Conservation (phyloP, 1,140 invertebrate genomes). For the Penaeus vannamei region DNA sequence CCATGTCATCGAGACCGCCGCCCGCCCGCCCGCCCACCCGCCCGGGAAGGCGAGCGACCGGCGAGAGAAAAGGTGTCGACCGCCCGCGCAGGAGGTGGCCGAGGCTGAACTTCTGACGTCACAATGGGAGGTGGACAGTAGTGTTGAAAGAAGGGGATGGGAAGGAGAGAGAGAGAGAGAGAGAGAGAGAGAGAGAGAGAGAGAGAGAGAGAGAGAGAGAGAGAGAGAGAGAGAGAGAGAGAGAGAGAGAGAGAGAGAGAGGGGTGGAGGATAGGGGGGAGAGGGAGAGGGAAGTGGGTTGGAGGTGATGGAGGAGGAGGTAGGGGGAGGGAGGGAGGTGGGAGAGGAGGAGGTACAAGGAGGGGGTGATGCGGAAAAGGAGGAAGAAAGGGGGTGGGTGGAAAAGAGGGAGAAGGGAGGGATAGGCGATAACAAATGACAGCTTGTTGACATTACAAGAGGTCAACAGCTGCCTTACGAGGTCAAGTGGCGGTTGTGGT, state of each 20-base stretch:
- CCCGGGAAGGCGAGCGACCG: too few species aligned
- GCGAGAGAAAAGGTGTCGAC: too few species aligned
- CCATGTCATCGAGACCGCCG: too few species aligned
- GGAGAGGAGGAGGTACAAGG: not conserved
- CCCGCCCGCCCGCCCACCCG: too few species aligned
- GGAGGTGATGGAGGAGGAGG: not conserved
- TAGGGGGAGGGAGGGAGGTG: not conserved
- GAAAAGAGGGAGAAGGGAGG: not conserved
- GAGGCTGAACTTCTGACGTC: too few species aligned
- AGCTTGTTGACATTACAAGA: too few species aligned
- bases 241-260: not conserved
- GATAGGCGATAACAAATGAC: slow-evolving; percentile 71
- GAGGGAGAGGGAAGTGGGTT: not conserved
- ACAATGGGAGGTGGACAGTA: too few species aligned
- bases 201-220: not conserved
- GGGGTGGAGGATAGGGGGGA: not conserved
- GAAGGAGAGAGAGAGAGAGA: not conserved
- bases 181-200: not conserved
- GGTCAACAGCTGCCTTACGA: too few species aligned
- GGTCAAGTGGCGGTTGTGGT: too few species aligned
- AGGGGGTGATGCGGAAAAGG: not conserved
- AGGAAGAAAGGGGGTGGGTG: not conserved
- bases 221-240: not conserved
- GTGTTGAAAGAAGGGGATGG: too few species aligned
- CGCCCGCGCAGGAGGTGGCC: too few species aligned